Conservation (phyloP, 2,113 vertebrate species). For the Orthonyx spaldingii region DNA sequence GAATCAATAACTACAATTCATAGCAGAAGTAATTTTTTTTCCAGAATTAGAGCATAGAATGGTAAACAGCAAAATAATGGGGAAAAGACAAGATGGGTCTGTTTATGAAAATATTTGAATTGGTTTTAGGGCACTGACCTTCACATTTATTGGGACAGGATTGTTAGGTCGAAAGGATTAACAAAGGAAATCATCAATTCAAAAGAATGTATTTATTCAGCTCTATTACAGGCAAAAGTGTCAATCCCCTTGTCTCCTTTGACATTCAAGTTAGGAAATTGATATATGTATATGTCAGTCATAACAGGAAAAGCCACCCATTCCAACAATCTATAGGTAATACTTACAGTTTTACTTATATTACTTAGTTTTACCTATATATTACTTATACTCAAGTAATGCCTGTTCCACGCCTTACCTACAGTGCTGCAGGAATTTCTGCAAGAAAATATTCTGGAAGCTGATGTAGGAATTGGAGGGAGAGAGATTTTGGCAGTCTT, state of each 20-base stretch:
- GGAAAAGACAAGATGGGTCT: not conserved
- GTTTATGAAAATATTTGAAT: not conserved
- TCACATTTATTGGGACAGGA: not conserved
- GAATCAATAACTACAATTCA: not conserved
- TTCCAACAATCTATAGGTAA: not conserved
- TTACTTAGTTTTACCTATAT: too few relatives aligned
- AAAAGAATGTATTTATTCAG: not conserved
- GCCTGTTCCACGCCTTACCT: too few relatives aligned
- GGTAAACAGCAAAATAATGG: not conserved
- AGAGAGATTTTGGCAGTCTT: too few relatives aligned
- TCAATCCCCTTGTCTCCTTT: not conserved
- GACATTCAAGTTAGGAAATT: not conserved
- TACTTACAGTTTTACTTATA: too few relatives aligned
- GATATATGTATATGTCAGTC: not conserved
- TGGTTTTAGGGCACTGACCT: not conserved
- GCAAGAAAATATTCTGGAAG: too few relatives aligned
- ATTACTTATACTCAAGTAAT: too few relatives aligned
- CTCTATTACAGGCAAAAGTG: not conserved
- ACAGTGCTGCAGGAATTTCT: too few relatives aligned
- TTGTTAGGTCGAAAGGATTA: not conserved
- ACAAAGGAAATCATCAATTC: not conserved
- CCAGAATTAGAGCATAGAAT: not conserved
- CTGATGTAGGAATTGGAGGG: too few relatives aligned
- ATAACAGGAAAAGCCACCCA: rapidly evolving
- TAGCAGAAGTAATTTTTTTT: not conserved